A percentile compares a stretch with the other conserved stretches of the same genome.
phyloP scores from a whole-genome alignment of 2,797 vertebrate species.

The Muscicapa comitata region DNA sequence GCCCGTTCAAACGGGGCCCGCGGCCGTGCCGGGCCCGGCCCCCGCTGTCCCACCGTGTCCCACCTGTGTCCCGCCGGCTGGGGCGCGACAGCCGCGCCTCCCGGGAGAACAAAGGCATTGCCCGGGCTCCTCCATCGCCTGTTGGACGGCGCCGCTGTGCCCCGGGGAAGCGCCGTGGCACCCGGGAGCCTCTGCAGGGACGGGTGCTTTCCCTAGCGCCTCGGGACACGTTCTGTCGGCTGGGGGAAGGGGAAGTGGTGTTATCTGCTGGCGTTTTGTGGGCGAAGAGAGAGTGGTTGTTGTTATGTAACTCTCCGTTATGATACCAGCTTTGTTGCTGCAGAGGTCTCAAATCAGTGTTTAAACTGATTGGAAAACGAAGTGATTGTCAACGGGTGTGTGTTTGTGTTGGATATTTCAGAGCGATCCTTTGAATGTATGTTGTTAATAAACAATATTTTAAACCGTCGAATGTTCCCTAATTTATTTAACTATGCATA shows the following conservation, averaged over 20 bases:
- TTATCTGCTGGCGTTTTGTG: not conserved
- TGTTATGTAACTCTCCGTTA: not conserved
- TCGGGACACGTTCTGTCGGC: not conserved
- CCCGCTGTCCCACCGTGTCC: too few species aligned
- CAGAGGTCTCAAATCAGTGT: not conserved
- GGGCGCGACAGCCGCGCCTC: not conserved
- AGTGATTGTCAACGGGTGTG: not conserved
- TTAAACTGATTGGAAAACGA: not conserved
- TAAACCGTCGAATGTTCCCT: not conserved
- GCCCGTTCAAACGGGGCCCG: not conserved
- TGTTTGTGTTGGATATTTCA: not conserved
- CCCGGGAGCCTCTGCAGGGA: not conserved
- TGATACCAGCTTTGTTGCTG: not conserved
- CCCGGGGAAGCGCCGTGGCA: not conserved
- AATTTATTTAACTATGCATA: not conserved
- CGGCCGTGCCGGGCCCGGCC: not conserved
- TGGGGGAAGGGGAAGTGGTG: not conserved
- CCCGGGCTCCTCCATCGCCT: rapidly evolving
- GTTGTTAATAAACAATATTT: conserved; percentile 30
- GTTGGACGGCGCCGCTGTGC: not conserved
- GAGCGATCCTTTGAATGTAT: not conserved
- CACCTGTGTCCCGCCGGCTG: not conserved
- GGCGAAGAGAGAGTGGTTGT: not conserved
- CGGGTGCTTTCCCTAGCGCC: not conserved
- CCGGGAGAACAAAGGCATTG: not conserved